Percentiles rank a stretch among this genome's conserved stretches.
Conservation (phyloP, 2,797 vertebrate species). For the Megalops cyprinoides region DNA sequence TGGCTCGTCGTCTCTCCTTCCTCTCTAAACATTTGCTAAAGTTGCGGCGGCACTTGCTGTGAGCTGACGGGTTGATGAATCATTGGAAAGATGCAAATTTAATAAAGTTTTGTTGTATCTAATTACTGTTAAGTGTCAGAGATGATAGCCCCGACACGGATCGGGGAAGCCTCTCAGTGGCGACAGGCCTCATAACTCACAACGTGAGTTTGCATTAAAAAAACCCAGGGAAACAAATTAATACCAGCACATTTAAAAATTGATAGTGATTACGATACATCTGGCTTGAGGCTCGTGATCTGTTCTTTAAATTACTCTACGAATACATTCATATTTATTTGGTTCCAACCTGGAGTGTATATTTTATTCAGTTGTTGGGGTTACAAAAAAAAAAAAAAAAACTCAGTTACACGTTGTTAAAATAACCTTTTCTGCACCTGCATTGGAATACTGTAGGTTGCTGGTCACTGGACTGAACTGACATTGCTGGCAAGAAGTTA, state of each 20-base stretch:
- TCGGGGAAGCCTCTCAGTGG: background rate
- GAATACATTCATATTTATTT: background rate
- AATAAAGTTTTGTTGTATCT: constrained; percentile 64
- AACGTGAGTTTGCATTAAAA: constrained; percentile 2
- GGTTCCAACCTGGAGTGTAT: background rate
- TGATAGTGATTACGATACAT: constrained; percentile 24
- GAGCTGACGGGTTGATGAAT: constrained; percentile 71
- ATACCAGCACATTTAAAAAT: background rate
- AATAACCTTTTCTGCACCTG: too few species aligned
- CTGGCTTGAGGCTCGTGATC: background rate
- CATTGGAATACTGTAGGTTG: too few species aligned
- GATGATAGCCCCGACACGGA: constrained; percentile 29
- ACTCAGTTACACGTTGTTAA: background rate
- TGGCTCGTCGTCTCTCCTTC: constrained; percentile 12
- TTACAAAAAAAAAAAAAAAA: too few species aligned
- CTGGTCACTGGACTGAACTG: background rate
- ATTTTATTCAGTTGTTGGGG: background rate
- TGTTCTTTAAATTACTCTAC: background rate
- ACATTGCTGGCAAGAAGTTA: background rate
- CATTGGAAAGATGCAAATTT: constrained; percentile 60
- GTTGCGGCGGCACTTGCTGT: constrained; percentile 48
- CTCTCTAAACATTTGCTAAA: constrained; percentile 42
- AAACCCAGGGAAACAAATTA: constrained; percentile 17
- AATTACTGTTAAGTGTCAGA: constrained; percentile 63
- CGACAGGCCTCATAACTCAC: constrained; percentile 34